A percentile compares a stretch with the other conserved stretches of the same genome.
These are phyloP conservation scores for Eurois occulta DNA, from an alignment of 2,888 invertebrate species.

Conservation along the genomic window DNA sequence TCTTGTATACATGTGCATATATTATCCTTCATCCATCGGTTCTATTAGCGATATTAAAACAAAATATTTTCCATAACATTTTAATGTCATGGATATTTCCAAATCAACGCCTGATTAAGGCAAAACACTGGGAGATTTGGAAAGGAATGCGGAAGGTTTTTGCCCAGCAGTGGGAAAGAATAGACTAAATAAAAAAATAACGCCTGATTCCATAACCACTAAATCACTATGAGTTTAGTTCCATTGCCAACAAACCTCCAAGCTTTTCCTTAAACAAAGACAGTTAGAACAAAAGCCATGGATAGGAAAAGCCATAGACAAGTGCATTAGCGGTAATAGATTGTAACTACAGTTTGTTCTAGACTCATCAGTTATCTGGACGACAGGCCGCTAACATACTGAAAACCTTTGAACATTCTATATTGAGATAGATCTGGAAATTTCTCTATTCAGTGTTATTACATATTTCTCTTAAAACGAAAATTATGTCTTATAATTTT, in stretches of 20 bases:
- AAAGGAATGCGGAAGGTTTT: no score
- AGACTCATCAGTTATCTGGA: slow-evolving; percentile 38
- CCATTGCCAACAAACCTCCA: background rate
- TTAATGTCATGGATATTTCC: background rate
- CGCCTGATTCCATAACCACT: background rate
- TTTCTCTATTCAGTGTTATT: background rate
- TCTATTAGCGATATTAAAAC: background rate
- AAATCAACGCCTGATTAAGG: no score
- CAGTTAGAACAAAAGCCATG: slow-evolving; percentile 8
- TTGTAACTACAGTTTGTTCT: slow-evolving; percentile 23
- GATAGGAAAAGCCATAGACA: no score
- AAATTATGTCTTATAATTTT: background rate
- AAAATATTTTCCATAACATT: background rate
- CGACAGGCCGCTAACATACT: slow-evolving; percentile 4
- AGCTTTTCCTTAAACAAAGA: slow-evolving; percentile 3
- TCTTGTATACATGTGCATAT: background rate
- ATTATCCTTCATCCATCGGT: background rate
- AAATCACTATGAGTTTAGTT: background rate
- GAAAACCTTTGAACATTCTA: slow-evolving; percentile 6
- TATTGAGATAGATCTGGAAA: background rate
- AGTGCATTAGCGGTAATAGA: slow-evolving; percentile 59
- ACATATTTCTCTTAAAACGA: background rate
- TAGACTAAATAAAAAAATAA: no score
- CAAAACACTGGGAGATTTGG: no score
- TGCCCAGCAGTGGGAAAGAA: no score